A percentile compares a stretch with the other conserved stretches of the same genome.
Conservation (phyloP, 1,140 invertebrate genomes). For the Sycophila sp. region DNA sequence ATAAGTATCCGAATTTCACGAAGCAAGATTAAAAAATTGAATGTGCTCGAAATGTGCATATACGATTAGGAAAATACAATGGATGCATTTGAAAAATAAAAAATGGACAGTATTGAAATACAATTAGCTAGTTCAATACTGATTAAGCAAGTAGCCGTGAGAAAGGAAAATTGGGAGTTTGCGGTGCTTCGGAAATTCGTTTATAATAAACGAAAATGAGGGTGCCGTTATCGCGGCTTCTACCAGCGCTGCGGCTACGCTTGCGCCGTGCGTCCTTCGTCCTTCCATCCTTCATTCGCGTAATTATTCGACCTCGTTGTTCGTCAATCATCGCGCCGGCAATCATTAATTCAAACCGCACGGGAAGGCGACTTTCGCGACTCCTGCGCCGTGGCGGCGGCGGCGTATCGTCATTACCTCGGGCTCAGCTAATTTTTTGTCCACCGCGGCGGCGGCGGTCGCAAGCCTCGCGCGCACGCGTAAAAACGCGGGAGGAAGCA, state of each 20-base stretch:
- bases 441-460: neutral
- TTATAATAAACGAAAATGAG: neutral
- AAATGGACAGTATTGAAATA: no score
- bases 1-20: no score
- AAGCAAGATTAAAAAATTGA: no score
- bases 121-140: no score
- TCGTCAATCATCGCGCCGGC: conserved; percentile 1
- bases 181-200: neutral
- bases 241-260: neutral
- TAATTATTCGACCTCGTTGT: conserved; percentile 16
- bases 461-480: no score
- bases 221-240: no score
- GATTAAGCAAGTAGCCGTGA: no score
- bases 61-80: no score
- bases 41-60: no score
- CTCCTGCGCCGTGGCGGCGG: neutral
- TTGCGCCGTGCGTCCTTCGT: neutral
- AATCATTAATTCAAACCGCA: conserved; percentile 22
- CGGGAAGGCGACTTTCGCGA: neutral
- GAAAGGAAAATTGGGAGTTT: neutral
- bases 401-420: neutral
- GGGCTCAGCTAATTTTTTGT: conserved; percentile 6
- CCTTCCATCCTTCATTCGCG: neutral
- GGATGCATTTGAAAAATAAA: no score
- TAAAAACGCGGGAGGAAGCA: neutral